Evolutionary conservation across 2,797 vertebrate species (phyloP), one percentile per base, ranked within the genome.

Genomic region (Pantherophis alleghaniensis): DNA sequence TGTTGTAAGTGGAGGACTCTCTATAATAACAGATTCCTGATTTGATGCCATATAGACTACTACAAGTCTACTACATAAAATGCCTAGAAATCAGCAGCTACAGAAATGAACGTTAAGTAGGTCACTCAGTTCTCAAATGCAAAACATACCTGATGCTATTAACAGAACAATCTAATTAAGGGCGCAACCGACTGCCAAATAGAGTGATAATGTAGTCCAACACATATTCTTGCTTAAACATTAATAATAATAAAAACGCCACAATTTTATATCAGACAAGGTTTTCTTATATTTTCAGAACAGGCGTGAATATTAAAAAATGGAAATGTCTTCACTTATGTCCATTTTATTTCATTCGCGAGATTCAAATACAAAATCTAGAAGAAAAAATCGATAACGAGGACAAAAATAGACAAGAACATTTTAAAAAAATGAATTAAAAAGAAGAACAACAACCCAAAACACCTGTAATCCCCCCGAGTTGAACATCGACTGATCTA

Each of bases 171-270:
- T 92, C 95, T 90, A 92, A 88, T 83, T 4, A 94, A 96, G 88
- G 4, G 74, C 87, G 90, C 83, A 93, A 7, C 20, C 56, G 88
- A 89, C 86, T 60, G 18, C 60, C 18, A 22, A 11, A 92, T 32
- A 93, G 51, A 95, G n/a, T 56, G 87, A 51, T n/a, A 93, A 47
- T 20, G 90, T 26, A 56, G 86, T 56, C 94, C 91, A 96, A 95
- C 63, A 93, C 61, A 53, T 3, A 90, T 42, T 90, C 37, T 69
- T 93, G 37, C 0, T 0, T 86, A n/a, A 89, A 86, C 12, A 2
- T 28, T 66, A 28, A 24, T 60, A 22, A 53, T 18, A 91, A 47
- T 47, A 47, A 47, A 89, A 61, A 57, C 37, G 26, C 55, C 59
- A 5, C 57, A 91, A 51, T 61, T 83, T 63, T 86, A 86, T 24